phyloP scores from a whole-genome alignment of 2,888 invertebrate species.

The Zaprionus obscuricornis region DNA sequence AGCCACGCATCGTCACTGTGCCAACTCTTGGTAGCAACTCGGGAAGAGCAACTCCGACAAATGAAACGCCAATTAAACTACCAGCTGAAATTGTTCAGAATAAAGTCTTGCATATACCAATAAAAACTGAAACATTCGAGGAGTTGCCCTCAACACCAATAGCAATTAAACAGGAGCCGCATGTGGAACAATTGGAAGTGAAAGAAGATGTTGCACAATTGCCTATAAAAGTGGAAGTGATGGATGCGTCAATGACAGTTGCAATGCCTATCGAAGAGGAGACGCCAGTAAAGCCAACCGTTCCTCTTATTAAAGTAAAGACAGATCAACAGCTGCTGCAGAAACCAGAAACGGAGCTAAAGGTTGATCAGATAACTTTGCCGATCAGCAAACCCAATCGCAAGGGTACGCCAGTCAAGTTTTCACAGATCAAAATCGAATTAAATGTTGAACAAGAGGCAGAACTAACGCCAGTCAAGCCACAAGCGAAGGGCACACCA shows the following conservation, averaged over 20 bases:
- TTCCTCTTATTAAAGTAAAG: constrained; percentile 22
- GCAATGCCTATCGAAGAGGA: too few relatives aligned
- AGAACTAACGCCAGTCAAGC: not conserved
- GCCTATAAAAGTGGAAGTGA: too few relatives aligned
- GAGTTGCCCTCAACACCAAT: not conserved
- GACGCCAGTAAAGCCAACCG: not conserved
- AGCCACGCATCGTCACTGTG: constrained; percentile 66
- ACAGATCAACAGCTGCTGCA: too few relatives aligned
- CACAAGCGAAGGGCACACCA: constrained; percentile 21
- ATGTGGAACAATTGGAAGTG: not conserved
- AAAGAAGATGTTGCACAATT: not conserved
- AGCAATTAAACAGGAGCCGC: not conserved
- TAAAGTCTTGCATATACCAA: constrained; percentile 29
- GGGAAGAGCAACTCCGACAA: not conserved
- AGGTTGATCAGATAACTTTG: too few relatives aligned
- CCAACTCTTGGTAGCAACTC: too few relatives aligned
- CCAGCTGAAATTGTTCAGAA: constrained; percentile 1
- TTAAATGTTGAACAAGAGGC: not conserved
- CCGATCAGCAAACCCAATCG: too few relatives aligned
- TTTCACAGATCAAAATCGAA: constrained; percentile 16
- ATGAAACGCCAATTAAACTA: not conserved
- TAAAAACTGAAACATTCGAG: constrained; percentile 6
- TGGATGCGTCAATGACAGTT: too few relatives aligned
- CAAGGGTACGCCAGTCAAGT: too few relatives aligned
- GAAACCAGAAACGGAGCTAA: too few relatives aligned